These are phyloP conservation scores for Sceloporus tristichus DNA, from an alignment of 2,113 vertebrate genomes.

Conservation along the genomic window DNA sequence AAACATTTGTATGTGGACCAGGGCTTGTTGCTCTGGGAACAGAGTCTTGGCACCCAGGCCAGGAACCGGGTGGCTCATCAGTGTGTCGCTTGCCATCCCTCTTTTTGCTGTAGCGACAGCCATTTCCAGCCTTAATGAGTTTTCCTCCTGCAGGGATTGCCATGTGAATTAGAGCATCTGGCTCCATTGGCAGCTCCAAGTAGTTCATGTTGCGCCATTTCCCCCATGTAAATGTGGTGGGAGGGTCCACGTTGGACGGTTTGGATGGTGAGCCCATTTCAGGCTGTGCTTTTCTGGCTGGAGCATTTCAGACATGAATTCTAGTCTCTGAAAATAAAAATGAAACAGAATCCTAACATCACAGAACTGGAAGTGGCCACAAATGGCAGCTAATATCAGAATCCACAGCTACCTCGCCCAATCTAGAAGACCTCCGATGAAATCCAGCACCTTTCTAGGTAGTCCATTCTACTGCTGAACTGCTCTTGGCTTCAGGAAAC, in stretches of 20 bases:
- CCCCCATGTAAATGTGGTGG: background rate
- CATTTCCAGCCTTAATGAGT: background rate
- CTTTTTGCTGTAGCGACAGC: background rate
- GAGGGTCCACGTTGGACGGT: background rate
- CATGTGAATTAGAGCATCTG: slow-evolving; percentile 2
- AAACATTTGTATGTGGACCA: background rate
- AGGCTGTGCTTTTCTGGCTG: background rate
- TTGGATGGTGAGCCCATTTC: background rate
- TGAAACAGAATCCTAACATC: too few species aligned
- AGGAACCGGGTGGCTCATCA: background rate
- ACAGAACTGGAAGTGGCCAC: too few species aligned
- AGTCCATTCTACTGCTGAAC: too few species aligned
- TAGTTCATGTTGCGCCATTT: background rate
- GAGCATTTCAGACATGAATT: background rate
- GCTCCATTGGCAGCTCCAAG: background rate
- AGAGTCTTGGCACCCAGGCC: background rate
- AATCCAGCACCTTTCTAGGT: too few species aligned
- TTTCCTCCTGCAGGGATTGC: background rate
- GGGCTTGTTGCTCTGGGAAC: background rate
- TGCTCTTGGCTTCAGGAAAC: too few species aligned
- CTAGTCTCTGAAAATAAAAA: background rate
- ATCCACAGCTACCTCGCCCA: too few species aligned
- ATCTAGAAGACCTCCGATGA: too few species aligned
- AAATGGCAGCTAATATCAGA: too few species aligned
- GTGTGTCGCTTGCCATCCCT: background rate